These are phyloP conservation scores for Rhagoletis pomonella DNA, from an alignment of 1,140 invertebrate genomes.

Conservation along the genomic window DNA sequence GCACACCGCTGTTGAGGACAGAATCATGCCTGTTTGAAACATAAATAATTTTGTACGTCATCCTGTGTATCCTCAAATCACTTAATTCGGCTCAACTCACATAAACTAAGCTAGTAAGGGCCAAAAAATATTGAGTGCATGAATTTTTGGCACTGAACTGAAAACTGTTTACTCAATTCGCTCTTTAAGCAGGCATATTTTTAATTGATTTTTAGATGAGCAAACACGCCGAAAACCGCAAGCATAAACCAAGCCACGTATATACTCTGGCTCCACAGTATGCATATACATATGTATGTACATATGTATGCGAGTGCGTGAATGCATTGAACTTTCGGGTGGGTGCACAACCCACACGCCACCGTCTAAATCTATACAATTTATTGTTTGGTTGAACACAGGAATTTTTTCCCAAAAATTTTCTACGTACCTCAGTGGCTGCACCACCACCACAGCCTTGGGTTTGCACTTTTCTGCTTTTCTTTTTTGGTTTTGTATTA, in stretches of 20 bases:
- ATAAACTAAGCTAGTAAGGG: too few species aligned
- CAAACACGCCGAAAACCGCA: neutral
- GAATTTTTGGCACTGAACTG: neutral
- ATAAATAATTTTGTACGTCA: too few species aligned
- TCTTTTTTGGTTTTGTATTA: neutral
- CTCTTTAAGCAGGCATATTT: neutral
- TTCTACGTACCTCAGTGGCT: neutral
- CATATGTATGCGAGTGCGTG: neutral
- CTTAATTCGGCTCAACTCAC: too few species aligned
- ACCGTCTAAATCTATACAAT: neutral
- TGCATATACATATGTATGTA: neutral
- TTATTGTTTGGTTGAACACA: constrained; percentile 12
- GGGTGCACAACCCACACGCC: neutral
- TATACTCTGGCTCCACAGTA: neutral
- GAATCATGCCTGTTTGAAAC: too few species aligned
- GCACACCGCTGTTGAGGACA: too few species aligned
- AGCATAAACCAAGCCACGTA: neutral
- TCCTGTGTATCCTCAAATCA: too few species aligned
- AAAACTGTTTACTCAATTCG: neutral
- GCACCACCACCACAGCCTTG: neutral
- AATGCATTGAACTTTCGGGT: neutral
- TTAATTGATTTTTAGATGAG: constrained; percentile 28
- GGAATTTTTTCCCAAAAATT: neutral
- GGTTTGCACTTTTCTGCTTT: neutral
- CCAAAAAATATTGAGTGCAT: neutral